Evolutionary conservation across 1,140 invertebrate genomes (phyloP).

Genomic region (Apolygus lucorum): DNA sequence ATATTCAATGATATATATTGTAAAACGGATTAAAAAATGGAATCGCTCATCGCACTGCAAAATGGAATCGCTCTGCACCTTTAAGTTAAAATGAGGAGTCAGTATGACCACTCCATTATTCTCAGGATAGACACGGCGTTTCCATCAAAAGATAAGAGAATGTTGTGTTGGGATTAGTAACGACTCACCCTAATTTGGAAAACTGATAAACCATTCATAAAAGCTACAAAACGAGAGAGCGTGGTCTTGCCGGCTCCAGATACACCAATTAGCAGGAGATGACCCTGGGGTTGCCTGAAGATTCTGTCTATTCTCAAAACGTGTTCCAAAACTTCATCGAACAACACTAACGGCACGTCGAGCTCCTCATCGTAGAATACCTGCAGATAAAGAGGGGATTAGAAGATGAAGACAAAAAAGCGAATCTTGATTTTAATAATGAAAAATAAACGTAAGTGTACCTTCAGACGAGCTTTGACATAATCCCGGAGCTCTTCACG

Average conservation of each 20-base stretch:
- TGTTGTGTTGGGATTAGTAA: background rate
- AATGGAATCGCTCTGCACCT: no score
- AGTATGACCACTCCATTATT: no score
- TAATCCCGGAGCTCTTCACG: slow-evolving; percentile 92
- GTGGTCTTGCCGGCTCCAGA: slow-evolving; percentile 99
- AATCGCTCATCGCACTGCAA: no score
- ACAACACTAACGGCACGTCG: slow-evolving; percentile 94
- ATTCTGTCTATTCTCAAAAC: slow-evolving; percentile 97
- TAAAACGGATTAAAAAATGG: no score
- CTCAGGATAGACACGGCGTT: no score
- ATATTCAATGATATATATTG: no score
- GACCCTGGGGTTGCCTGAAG: slow-evolving; percentile 96
- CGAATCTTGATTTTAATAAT: background rate
- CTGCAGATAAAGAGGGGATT: slow-evolving; percentile 37
- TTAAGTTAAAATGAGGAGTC: no score
- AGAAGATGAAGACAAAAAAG: background rate
- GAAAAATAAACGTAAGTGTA: slow-evolving; percentile 19
- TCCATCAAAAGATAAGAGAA: no score
- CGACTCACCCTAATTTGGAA: slow-evolving; percentile 83
- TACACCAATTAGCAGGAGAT: slow-evolving; percentile 91
- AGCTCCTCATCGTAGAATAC: slow-evolving; percentile 99
- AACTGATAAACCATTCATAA: slow-evolving; percentile 98
- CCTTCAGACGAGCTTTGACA: slow-evolving; percentile 90
- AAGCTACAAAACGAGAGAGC: slow-evolving; percentile 95
- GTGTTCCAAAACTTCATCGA: slow-evolving; percentile 98